Evolutionary conservation across 2,888 invertebrate genomes (phyloP).

Genomic region (Trichopria drosophilae): DNA sequence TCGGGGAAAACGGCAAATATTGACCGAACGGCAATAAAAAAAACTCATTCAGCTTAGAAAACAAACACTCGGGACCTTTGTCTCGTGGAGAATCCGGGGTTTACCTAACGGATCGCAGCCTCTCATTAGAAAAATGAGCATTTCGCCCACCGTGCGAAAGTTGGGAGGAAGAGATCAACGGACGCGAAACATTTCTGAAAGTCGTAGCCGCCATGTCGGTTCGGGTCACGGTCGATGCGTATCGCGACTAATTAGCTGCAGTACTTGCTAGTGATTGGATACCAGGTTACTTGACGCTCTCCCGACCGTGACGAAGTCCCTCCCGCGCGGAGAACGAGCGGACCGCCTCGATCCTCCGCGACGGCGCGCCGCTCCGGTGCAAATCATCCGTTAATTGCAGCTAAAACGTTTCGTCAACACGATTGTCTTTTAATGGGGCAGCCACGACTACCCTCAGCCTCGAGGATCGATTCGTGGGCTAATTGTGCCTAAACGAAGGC

Average conservation of each 20-base stretch:
- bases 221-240: slow-evolving; percentile 40
- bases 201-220: slow-evolving; percentile 33
- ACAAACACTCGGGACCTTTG: too few species aligned
- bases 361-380: too few species aligned
- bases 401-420: slow-evolving; percentile 35
- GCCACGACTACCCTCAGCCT: slow-evolving; percentile 39
- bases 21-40: too few species aligned
- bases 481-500: slow-evolving; percentile 47
- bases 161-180: too few species aligned
- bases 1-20: too few species aligned
- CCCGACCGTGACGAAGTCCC: slow-evolving; percentile 49
- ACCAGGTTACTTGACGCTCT: slow-evolving; percentile 34
- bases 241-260: slow-evolving; percentile 49
- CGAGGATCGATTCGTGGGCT: slow-evolving; percentile 47
- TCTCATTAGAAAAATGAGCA: too few species aligned
- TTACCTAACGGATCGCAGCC: too few species aligned
- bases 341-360: slow-evolving; percentile 36
- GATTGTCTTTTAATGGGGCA: slow-evolving; percentile 43
- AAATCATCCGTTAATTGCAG: slow-evolving; percentile 49
- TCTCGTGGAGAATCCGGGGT: too few species aligned
- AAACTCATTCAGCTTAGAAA: too few species aligned
- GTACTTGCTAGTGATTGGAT: slow-evolving; percentile 46
- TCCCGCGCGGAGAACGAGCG: slow-evolving; percentile 37
- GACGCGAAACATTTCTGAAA: too few species aligned
- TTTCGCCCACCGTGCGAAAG: too few species aligned